phyloP scores from a whole-genome alignment of 1,140 invertebrate genomes.

The Aphis gossypii region DNA sequence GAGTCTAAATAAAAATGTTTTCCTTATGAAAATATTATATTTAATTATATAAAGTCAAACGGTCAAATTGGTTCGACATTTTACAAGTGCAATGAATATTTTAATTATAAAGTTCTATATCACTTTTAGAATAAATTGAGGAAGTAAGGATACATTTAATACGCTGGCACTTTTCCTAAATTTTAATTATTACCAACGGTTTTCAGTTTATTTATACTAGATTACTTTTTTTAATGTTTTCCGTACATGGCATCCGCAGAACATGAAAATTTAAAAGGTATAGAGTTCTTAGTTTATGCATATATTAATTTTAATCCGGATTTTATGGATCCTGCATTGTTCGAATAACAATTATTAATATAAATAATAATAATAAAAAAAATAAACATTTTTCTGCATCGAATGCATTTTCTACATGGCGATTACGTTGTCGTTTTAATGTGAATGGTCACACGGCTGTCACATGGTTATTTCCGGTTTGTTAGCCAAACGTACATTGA shows the following conservation, averaged over 20 bases:
- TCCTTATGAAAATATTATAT: neutral
- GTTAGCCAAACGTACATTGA: neutral
- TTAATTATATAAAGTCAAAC: constrained; percentile 12
- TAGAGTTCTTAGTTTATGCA: neutral
- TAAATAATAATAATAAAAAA: neutral
- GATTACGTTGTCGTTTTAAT: constrained; percentile 41
- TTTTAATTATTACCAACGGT: constrained; percentile 29
- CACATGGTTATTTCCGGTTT: constrained; percentile 39
- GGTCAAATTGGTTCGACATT: neutral
- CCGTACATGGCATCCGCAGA: neutral
- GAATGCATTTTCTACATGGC: neutral
- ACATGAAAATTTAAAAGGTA: neutral
- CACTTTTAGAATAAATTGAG: neutral
- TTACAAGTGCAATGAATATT: neutral
- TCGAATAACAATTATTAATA: neutral
- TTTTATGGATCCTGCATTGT: neutral
- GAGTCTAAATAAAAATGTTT: neutral
- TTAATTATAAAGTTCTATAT: neutral
- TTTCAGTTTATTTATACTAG: constrained; percentile 22
- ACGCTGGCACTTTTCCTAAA: constrained; percentile 24
- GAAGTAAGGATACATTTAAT: constrained; percentile 29
- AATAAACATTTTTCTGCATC: neutral
- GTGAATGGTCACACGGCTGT: constrained; percentile 17
- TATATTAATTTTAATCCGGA: neutral
- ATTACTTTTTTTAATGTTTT: constrained; percentile 12